Evolutionary conservation across 2,888 invertebrate species (phyloP).

Genomic region (Melipona bicolor): DNA sequence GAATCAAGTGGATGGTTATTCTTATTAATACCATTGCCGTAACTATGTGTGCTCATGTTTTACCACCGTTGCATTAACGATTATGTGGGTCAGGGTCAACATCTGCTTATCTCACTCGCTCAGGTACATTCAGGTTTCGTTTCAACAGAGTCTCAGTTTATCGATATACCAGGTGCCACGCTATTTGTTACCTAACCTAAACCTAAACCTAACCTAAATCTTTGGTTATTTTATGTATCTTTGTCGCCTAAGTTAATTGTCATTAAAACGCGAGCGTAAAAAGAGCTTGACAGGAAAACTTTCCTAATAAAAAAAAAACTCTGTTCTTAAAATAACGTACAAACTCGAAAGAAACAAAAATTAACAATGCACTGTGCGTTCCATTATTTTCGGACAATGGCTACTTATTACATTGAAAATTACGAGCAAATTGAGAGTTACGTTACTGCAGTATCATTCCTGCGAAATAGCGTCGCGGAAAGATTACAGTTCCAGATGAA

Average conservation of each 20-base stretch:
- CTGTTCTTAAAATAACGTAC: not conserved
- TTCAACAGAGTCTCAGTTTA: conserved; percentile 25
- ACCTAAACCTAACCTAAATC: not conserved
- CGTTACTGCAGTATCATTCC: conserved; percentile 47
- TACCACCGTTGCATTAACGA: conserved; percentile 71
- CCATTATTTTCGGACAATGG: conserved; percentile 21
- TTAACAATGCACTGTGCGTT: not conserved
- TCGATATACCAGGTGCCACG: conserved; percentile 35
- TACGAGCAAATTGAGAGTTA: conserved; percentile 19
- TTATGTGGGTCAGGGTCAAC: conserved; percentile 83
- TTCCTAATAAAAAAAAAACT: not conserved
- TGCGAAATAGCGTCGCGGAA: not conserved
- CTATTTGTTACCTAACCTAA: not conserved
- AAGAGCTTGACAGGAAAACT: not conserved
- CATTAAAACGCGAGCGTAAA: not conserved
- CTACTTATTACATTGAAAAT: conserved; percentile 31
- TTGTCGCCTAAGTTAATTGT: not conserved
- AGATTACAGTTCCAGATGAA: conserved; percentile 19
- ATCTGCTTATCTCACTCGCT: conserved; percentile 72
- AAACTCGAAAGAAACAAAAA: conserved; percentile 14
- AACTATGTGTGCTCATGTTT: conserved; percentile 57
- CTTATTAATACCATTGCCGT: conserved; percentile 67
- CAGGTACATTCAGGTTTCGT: conserved; percentile 55
- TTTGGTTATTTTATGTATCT: not conserved
- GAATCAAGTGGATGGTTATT: conserved; percentile 50